Conservation (phyloP, 2,797 vertebrate genomes). For the Pyrocephalus nanus region DNA sequence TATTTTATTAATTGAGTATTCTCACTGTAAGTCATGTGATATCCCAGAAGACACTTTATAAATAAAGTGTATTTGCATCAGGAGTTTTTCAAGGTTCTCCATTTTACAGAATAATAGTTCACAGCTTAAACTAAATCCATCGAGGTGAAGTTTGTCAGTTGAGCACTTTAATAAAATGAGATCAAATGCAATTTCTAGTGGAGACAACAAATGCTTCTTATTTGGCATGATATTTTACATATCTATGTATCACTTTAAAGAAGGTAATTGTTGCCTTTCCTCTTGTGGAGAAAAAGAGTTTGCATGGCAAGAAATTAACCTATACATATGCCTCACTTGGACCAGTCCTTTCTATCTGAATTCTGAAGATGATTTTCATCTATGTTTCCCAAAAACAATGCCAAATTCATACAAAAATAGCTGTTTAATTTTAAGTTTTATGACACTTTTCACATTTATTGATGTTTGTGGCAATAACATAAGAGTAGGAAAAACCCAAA, state of each 20-base stretch:
- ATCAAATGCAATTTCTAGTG: conserved; percentile 7
- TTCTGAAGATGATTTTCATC: conserved; percentile 15
- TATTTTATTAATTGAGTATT: conserved; percentile 67
- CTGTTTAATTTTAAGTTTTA: conserved; percentile 33
- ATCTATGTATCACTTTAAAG: conserved; percentile 32
- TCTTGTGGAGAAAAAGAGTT: conserved; percentile 24
- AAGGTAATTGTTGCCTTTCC: conserved; percentile 22
- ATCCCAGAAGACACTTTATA: conserved; percentile 64
- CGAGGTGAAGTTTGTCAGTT: conserved; percentile 14
- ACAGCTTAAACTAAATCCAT: not conserved
- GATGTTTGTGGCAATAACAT: not conserved
- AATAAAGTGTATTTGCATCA: conserved; percentile 65
- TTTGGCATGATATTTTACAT: conserved; percentile 40
- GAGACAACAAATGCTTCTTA: conserved; percentile 43
- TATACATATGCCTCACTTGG: not conserved
- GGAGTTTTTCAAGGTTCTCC: conserved; percentile 59
- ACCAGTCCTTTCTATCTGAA: not conserved
- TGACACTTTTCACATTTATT: conserved; percentile 9
- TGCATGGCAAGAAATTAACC: conserved; percentile 12
- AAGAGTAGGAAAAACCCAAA: not conserved
- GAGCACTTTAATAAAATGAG: conserved; percentile 47
- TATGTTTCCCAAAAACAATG: conserved; percentile 1
- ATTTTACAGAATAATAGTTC: conserved; percentile 59
- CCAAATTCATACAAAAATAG: not conserved
- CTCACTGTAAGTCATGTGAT: conserved; percentile 60